A percentile compares a stretch with the other conserved stretches of the same genome.
Conservation (phyloP, 1,140 invertebrate genomes). For the Pectinophora gossypiella region DNA sequence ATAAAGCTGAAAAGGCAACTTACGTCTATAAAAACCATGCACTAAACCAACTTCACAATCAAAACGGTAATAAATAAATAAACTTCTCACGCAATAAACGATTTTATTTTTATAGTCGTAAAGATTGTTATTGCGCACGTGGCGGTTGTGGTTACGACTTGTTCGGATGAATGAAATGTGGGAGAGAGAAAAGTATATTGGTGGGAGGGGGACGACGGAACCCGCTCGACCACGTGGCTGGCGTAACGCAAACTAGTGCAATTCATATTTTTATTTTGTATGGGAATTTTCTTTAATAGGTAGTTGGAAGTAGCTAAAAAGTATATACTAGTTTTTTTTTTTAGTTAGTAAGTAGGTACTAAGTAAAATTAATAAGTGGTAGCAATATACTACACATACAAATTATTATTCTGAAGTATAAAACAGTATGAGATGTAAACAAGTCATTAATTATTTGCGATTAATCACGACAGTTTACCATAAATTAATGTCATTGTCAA, state of each 20-base stretch:
- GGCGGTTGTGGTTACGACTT: slow-evolving; percentile 58
- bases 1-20: slow-evolving; percentile 74
- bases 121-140: slow-evolving; percentile 67
- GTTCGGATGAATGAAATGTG: slow-evolving; percentile 61
- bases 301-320: too few relatives aligned
- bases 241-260: slow-evolving; percentile 51
- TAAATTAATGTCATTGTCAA: too few relatives aligned
- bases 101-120: slow-evolving; percentile 63
- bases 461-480: too few relatives aligned
- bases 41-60: slow-evolving; percentile 61
- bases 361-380: too few relatives aligned
- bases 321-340: too few relatives aligned
- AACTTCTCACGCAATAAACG: slow-evolving; percentile 63
- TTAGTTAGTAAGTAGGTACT: too few relatives aligned
- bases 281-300: slow-evolving; percentile 23
- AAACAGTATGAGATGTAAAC: too few relatives aligned
- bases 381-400: too few relatives aligned
- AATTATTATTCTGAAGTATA: too few relatives aligned
- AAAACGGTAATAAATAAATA: slow-evolving; percentile 68
- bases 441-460: too few relatives aligned
- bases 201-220: slow-evolving; percentile 39
- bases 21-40: slow-evolving; percentile 74
- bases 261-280: slow-evolving; percentile 39
- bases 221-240: slow-evolving; percentile 61
- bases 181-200: slow-evolving; percentile 32